Evolutionary conservation across 2,888 invertebrate species (phyloP), one percentile per base, ranked within the genome.

Genomic region (Nomada ruficornis): DNA sequence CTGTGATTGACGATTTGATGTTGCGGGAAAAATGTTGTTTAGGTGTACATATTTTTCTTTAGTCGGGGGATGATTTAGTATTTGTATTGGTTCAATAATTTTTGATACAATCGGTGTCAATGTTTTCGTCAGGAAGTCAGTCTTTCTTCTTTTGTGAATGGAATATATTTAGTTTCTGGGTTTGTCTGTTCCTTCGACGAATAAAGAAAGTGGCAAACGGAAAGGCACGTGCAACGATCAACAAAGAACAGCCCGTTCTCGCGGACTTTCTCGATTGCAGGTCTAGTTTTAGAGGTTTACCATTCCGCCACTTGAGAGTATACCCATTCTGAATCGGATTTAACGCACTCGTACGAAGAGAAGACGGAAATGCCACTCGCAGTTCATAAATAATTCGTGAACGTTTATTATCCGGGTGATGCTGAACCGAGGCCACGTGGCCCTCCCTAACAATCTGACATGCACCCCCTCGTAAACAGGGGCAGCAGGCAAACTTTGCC

Each of bases 351-450:
- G 72, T 55, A 15, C 60, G 23, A 50, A 69, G 73, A 70, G 84
- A 85, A 84, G 85, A 83, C 80, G 83, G 84, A 88, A 85, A 86
- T 88, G 82, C 86, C 80, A 80, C 81, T 77, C 82, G 81, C 83
- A 80, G 75, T 83, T 80, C 84, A 67, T 88, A 87, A 90, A 90
- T 89, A 90, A 86, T 80, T 78, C 62, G 29, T 36, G 29, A 65
- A 65, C 42, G 86, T 90, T 88, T 90, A 88, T 85, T 88, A 86
- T 86, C 83, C 54, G 26, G 67, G 60, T 63, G 47, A 50, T 60
- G 63, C 59, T 63, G 71, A 71, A 55, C 42, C 62, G 15, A 2
- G 36, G 65, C 84, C 85, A 85, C 80, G 80, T 87, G 86, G 63
- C 10, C 52, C 64, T 47, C 10, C 36, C 13, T 18, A 13, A 63